Percentiles rank a stretch among this genome's conserved stretches.
Conservation (phyloP, 2,113 vertebrate genomes). For the Lonchura striata region DNA sequence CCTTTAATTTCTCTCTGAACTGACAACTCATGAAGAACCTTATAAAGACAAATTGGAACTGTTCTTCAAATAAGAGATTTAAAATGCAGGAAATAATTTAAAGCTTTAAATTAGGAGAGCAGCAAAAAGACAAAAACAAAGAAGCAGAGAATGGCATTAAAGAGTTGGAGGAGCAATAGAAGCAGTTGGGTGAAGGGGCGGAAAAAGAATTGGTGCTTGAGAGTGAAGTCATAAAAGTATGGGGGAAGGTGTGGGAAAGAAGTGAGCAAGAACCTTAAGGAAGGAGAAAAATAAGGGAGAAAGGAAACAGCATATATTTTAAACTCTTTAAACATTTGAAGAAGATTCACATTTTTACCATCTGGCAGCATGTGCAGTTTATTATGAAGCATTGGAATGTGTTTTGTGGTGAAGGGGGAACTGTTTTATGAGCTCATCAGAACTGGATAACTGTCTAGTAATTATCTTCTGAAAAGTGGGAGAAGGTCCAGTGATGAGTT, state of each 20-base stretch:
- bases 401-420: not conserved
- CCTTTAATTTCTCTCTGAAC: not conserved
- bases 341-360: constrained; percentile 38
- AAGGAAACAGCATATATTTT: constrained; percentile 29
- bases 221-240: constrained; percentile 39
- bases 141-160: not conserved
- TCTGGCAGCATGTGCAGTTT: constrained; percentile 45
- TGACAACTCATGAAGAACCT: not conserved
- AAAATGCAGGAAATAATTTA: not conserved
- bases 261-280: constrained; percentile 50
- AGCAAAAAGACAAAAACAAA: not conserved
- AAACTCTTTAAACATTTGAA: constrained; percentile 25
- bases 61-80: not conserved
- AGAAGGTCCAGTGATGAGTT: not conserved
- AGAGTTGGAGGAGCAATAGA: not conserved
- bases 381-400: constrained; percentile 11
- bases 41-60: not conserved
- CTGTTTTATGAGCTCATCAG: not conserved
- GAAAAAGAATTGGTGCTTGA: constrained; percentile 4
- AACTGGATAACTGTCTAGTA: not conserved
- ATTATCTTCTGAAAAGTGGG: not conserved
- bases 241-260: constrained; percentile 66
- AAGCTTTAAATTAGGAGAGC: not conserved
- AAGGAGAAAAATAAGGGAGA: constrained; percentile 34
- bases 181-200: constrained; percentile 55